Evolutionary conservation across 53 echinoderm and acorn worm species (phyloP).

Genomic region (Arbacia lixula): DNA sequence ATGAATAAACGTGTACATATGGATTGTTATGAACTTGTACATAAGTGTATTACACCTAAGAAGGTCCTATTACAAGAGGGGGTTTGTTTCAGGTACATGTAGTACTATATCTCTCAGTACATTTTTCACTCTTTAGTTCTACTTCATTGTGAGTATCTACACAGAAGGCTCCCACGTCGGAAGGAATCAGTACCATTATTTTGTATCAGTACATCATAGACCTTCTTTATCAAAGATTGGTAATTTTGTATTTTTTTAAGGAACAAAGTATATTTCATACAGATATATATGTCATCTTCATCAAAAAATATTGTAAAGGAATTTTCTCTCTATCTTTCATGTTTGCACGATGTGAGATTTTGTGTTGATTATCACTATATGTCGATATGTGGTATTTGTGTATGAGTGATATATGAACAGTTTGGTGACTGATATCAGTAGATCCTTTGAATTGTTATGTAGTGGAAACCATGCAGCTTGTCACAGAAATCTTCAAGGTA

Average conservation of each 20-base stretch:
- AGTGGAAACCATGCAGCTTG: no score
- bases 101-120: constrained; percentile 43
- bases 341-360: no score
- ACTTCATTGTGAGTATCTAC: constrained; percentile 19
- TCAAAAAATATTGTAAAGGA: constrained; percentile 26
- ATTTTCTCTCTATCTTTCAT: no score
- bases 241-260: constrained; percentile 60
- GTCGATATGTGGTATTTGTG: constrained; percentile 15
- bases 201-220: constrained; percentile 37
- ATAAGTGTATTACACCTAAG: no score
- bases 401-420: no score
- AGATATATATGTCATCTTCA: constrained; percentile 34
- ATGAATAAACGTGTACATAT: no score
- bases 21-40: no score
- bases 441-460: no score
- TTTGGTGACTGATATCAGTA: no score
- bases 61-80: no score
- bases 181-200: constrained; percentile 16
- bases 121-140: constrained; percentile 26
- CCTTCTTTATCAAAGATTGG: constrained; percentile 44
- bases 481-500: no score
- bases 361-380: no score
- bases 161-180: not conserved
- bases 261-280: constrained; percentile 47
- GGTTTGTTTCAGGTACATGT: not conserved